Evolutionary conservation across 2,797 vertebrate species (phyloP).

Genomic region (Tiaroga cobitis): DNA sequence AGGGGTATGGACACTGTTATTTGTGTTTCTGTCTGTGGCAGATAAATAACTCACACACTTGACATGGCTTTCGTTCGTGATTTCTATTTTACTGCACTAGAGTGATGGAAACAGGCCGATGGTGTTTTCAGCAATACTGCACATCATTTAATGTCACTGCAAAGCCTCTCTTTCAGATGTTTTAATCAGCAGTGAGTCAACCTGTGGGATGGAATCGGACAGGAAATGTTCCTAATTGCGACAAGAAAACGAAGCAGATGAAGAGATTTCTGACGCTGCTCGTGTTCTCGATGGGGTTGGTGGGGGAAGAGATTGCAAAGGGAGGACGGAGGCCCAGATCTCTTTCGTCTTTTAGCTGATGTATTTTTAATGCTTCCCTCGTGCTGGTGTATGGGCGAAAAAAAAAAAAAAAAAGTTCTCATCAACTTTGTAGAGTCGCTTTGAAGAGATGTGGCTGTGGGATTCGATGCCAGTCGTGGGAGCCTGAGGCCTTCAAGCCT

Average conservation of each 20-base stretch:
- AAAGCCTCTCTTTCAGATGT: constrained; percentile 4
- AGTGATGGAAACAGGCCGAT: neutral
- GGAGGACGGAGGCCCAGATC: constrained; percentile 52
- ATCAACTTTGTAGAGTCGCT: constrained; percentile 57
- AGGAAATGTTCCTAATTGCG: constrained; percentile 9
- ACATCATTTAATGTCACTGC: neutral
- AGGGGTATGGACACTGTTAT: neutral
- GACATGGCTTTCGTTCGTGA: neutral
- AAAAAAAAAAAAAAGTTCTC: constrained; percentile 46
- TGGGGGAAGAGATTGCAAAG: constrained; percentile 28
- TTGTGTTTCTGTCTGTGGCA: neutral
- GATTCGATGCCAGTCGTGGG: constrained; percentile 34
- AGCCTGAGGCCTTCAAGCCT: constrained; percentile 46
- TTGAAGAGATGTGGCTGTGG: constrained; percentile 52
- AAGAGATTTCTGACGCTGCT: constrained; percentile 47
- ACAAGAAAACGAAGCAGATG: constrained; percentile 15
- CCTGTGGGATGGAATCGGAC: neutral
- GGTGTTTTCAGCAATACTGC: neutral
- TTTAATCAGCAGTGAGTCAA: constrained; percentile 25
- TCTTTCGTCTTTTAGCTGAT: constrained; percentile 58
- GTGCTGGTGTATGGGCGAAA: constrained; percentile 39
- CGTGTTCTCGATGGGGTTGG: constrained; percentile 34
- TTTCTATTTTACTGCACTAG: neutral
- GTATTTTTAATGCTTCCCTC: constrained; percentile 61
- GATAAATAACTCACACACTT: constrained; percentile 3